phyloP scores from a whole-genome alignment of 2,113 vertebrate species.

The Pygoscelis antarcticus region DNA sequence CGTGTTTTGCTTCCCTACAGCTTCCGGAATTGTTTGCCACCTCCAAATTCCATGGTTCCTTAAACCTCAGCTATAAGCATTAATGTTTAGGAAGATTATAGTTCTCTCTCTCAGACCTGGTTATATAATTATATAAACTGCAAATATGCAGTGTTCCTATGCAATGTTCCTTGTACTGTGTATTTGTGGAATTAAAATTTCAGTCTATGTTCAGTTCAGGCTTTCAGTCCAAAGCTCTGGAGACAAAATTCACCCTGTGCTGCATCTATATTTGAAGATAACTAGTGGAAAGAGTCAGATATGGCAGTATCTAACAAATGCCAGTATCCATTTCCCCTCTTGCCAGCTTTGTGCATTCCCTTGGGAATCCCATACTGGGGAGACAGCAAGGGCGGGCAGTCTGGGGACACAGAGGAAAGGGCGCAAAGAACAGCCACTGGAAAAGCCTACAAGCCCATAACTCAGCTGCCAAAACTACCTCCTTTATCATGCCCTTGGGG shows the following conservation, averaged over 20 bases:
- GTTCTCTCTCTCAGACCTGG: not conserved
- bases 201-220: not conserved
- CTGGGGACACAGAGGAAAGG: not conserved
- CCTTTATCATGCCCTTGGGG: not conserved
- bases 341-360: not conserved
- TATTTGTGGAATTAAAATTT: slow-evolving; percentile 16
- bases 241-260: not conserved
- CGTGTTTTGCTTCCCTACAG: not conserved
- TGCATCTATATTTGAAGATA: not conserved
- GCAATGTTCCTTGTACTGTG: not conserved
- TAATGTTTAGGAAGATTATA: slow-evolving; percentile 4
- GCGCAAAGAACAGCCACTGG: not conserved
- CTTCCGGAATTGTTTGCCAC: not conserved
- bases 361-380: not conserved
- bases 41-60: not conserved
- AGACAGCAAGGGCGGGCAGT: not conserved
- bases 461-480: not conserved
- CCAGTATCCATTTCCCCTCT: not conserved
- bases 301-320: not conserved
- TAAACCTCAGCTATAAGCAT: not conserved
- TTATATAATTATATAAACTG: not conserved
- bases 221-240: not conserved
- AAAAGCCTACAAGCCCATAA: not conserved
- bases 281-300: not conserved
- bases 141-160: not conserved